phyloP scores from a whole-genome alignment of 2,888 invertebrate genomes.

The Pristionchus japonicus region DNA sequence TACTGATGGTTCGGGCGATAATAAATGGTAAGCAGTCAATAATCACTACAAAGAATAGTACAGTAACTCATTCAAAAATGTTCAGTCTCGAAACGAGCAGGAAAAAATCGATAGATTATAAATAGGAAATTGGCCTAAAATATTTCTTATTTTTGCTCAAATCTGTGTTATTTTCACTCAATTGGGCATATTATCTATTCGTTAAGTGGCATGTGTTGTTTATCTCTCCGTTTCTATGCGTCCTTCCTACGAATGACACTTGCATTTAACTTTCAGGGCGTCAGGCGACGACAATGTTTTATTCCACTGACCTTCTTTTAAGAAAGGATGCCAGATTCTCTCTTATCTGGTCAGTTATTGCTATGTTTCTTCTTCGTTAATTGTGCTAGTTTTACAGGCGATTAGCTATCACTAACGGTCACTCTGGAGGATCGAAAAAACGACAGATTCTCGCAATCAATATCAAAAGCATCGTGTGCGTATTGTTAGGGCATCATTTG shows the following conservation, averaged over 20 bases:
- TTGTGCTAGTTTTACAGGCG: not conserved
- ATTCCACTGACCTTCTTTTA: slow-evolving; percentile 39
- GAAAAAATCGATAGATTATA: too few species aligned
- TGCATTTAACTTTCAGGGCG: not conserved
- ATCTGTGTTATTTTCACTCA: too few species aligned
- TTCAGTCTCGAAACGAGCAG: too few species aligned
- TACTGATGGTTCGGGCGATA: too few species aligned
- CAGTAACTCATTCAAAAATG: too few species aligned
- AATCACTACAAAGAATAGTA: too few species aligned
- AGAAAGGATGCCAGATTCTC: slow-evolving; percentile 43
- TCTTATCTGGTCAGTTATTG: slow-evolving; percentile 18
- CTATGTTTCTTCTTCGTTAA: not conserved
- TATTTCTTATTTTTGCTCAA: too few species aligned
- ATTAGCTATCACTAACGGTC: slow-evolving; percentile 22
- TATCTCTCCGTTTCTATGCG: not conserved
- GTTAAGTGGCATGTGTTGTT: too few species aligned
- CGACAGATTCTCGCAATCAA: not conserved
- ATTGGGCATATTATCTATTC: too few species aligned
- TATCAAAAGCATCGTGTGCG: slow-evolving; percentile 18
- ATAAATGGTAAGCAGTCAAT: too few species aligned
- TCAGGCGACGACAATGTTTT: slow-evolving; percentile 38
- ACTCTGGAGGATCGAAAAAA: not conserved
- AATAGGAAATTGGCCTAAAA: too few species aligned
- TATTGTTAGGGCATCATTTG: not conserved
- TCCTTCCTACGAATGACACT: not conserved